Conservation (phyloP, 2,113 vertebrate species). For the Oryzias javanicus region DNA sequence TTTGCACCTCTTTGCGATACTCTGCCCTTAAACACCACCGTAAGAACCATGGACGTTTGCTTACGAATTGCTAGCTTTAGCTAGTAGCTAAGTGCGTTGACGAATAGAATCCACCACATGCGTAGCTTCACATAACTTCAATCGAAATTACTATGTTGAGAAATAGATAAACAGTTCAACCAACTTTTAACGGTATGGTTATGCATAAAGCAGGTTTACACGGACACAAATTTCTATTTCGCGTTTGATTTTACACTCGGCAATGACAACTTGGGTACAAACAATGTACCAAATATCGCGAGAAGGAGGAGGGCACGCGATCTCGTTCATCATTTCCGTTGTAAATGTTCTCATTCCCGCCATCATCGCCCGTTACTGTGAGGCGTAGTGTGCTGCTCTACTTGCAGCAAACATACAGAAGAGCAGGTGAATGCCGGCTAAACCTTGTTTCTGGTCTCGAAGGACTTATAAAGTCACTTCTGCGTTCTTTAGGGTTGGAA, state of each 20-base stretch:
- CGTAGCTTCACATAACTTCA: slow-evolving; percentile 3
- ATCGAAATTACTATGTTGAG: neutral
- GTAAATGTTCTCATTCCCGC: slow-evolving; percentile 80
- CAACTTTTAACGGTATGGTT: no score
- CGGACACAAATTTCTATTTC: neutral
- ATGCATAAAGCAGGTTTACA: no score
- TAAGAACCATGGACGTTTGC: neutral
- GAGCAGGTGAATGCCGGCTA: slow-evolving; percentile 72
- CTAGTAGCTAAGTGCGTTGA: slow-evolving; percentile 29
- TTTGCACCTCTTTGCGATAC: no score
- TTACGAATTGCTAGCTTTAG: slow-evolving; percentile 26
- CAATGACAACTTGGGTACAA: slow-evolving; percentile 6
- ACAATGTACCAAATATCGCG: slow-evolving; percentile 29
- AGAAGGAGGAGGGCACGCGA: neutral
- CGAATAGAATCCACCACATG: neutral
- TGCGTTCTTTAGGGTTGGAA: slow-evolving; percentile 12
- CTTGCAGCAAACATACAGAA: slow-evolving; percentile 70
- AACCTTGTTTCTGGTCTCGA: slow-evolving; percentile 37
- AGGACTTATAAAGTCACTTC: slow-evolving; percentile 7
- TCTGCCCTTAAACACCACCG: no score
- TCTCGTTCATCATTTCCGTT: slow-evolving; percentile 64
- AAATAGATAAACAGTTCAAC: neutral
- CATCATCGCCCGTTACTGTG: slow-evolving; percentile 69
- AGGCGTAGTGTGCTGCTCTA: slow-evolving; percentile 51
- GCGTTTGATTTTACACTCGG: neutral